phyloP scores from a whole-genome alignment of 2,888 invertebrate species.

The Drosophila emarginata region DNA sequence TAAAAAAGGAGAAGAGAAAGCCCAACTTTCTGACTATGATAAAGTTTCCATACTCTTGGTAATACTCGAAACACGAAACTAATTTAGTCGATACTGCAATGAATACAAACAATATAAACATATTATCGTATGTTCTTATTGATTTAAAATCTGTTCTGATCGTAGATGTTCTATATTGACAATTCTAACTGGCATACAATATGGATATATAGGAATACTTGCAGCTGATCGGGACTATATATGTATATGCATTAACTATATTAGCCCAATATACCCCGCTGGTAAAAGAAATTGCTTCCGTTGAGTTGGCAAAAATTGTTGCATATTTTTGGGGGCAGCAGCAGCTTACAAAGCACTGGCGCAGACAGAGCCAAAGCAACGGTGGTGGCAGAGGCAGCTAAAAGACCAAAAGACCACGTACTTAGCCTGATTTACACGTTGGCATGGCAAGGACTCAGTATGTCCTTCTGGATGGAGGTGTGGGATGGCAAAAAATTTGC shows the following conservation, averaged over 20 bases:
- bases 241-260: too few relatives aligned
- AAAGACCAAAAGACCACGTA: constrained; percentile 75
- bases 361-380: constrained; percentile 40
- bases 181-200: too few relatives aligned
- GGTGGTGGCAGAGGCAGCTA: constrained; percentile 52
- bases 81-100: too few relatives aligned
- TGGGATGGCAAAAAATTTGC: constrained; percentile 62
- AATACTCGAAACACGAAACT: neutral
- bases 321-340: constrained; percentile 54
- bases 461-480: constrained; percentile 13
- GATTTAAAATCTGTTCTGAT: too few relatives aligned
- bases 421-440: constrained; percentile 77
- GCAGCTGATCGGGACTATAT: too few relatives aligned
- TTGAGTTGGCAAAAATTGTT: constrained; percentile 67
- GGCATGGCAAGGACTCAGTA: constrained; percentile 49
- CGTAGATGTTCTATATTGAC: too few relatives aligned
- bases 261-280: neutral
- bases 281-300: constrained; percentile 37
- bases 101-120: too few relatives aligned
- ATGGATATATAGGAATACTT: too few relatives aligned
- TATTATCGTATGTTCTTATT: too few relatives aligned
- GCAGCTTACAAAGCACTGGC: constrained; percentile 24
- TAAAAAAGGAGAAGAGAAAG: constrained; percentile 1
- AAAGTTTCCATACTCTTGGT: neutral
- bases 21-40: neutral